Conservation (phyloP, 2,113 vertebrate species). For the Triplophysa tibetana region DNA sequence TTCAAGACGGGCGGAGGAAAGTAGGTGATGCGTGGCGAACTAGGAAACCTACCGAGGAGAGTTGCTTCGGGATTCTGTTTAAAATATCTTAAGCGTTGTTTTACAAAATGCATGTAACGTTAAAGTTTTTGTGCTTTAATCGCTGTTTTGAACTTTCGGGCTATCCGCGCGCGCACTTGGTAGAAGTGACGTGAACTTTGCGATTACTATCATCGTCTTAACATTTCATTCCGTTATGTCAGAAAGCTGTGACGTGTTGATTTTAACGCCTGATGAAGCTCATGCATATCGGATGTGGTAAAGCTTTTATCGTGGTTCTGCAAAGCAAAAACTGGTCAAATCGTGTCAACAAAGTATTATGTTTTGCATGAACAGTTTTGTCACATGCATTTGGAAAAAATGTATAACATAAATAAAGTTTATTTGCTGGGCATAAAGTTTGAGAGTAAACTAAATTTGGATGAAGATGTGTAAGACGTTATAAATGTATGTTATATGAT, state of each 20-base stretch:
- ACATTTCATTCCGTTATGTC: slow-evolving; percentile 13
- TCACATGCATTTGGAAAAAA: background rate
- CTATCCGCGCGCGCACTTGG: background rate
- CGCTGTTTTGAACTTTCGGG: background rate
- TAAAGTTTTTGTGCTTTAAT: background rate
- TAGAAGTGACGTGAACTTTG: background rate
- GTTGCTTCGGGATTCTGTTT: background rate
- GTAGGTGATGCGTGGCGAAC: slow-evolving; percentile 60
- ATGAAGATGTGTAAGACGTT: too few species aligned
- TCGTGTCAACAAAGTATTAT: background rate
- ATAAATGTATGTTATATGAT: too few species aligned
- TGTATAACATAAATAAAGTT: background rate
- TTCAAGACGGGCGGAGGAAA: slow-evolving; percentile 42
- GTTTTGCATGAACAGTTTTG: background rate
- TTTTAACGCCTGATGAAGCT: background rate
- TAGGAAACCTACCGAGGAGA: slow-evolving; percentile 43
- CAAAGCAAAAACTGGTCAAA: background rate
- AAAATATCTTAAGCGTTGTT: background rate
- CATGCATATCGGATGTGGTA: background rate
- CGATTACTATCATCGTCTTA: background rate
- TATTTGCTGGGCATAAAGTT: background rate
- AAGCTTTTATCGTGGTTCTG: background rate
- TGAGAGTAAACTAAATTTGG: background rate
- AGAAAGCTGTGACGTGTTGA: background rate
- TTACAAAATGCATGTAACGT: background rate